These are phyloP conservation scores for Regulus satrapa DNA, from an alignment of 2,113 vertebrate species.

Conservation along the genomic window DNA sequence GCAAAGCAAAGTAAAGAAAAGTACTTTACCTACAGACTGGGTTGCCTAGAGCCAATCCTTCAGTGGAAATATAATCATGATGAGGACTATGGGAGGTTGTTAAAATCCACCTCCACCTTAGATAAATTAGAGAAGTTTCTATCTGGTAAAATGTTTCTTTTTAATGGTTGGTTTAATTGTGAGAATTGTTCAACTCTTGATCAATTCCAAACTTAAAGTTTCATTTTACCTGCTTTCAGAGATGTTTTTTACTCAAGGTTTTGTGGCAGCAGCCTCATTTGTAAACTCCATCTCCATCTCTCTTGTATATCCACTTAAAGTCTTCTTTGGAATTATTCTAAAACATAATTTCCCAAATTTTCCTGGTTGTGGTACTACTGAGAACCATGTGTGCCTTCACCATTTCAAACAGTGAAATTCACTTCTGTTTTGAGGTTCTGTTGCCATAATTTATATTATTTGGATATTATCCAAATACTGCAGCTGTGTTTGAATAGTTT, in stretches of 20 bases:
- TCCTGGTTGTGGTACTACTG: neutral
- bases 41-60: neutral
- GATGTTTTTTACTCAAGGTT: neutral
- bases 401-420: neutral
- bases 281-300: neutral
- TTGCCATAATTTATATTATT: neutral
- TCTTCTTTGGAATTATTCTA: neutral
- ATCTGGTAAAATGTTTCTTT: neutral
- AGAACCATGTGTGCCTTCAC: neutral
- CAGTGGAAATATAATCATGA: neutral
- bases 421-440: neutral
- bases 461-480: neutral
- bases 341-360: neutral
- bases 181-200: neutral
- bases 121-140: neutral
- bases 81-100: neutral
- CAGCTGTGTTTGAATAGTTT: neutral
- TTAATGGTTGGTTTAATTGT: neutral
- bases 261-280: neutral
- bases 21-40: neutral
- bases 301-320: neutral
- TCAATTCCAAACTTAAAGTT: neutral
- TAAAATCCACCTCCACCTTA: neutral
- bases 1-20: neutral
- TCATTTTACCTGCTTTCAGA: neutral